Evolutionary conservation across 2,888 invertebrate species (phyloP).

Genomic region (Drosophila mimetica): DNA sequence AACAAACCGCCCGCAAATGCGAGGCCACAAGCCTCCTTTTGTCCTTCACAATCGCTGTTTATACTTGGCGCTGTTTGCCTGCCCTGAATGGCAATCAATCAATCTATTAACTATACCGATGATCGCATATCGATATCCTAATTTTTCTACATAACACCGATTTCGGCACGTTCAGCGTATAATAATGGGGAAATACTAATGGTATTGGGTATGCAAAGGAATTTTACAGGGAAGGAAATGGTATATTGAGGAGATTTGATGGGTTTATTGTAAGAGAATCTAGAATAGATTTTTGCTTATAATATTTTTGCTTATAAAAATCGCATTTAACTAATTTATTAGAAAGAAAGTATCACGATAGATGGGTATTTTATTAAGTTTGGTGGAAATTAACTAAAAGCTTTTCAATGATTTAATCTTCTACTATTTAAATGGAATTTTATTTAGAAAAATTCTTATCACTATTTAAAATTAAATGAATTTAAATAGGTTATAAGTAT

Average conservation of each 20-base stretch:
- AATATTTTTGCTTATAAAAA: too few species aligned
- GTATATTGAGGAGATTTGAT: background rate
- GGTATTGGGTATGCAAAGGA: background rate
- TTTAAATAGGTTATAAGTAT: too few species aligned
- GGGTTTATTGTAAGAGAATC: background rate
- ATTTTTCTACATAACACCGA: slow-evolving; percentile 75
- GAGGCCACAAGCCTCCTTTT: slow-evolving; percentile 18
- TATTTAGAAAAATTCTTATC: too few species aligned
- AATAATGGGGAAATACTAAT: background rate
- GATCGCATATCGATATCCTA: slow-evolving; percentile 61
- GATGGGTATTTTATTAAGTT: too few species aligned
- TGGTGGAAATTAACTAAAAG: too few species aligned
- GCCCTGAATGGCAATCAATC: slow-evolving; percentile 73
- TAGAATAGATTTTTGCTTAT: too few species aligned
- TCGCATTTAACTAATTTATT: too few species aligned
- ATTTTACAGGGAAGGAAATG: background rate
- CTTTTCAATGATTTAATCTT: too few species aligned
- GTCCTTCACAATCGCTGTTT: slow-evolving; percentile 38
- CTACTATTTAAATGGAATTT: too few species aligned
- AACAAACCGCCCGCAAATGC: slow-evolving; percentile 81
- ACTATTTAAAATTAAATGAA: too few species aligned
- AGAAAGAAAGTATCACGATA: too few species aligned
- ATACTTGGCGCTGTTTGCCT: slow-evolving; percentile 60
- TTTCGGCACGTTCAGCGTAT: slow-evolving; percentile 63
- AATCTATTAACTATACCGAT: slow-evolving; percentile 52